A percentile compares a stretch with the other conserved stretches of the same genome.
Conservation (phyloP, 2,797 vertebrate species). For the Leptodactylus fallax region DNA sequence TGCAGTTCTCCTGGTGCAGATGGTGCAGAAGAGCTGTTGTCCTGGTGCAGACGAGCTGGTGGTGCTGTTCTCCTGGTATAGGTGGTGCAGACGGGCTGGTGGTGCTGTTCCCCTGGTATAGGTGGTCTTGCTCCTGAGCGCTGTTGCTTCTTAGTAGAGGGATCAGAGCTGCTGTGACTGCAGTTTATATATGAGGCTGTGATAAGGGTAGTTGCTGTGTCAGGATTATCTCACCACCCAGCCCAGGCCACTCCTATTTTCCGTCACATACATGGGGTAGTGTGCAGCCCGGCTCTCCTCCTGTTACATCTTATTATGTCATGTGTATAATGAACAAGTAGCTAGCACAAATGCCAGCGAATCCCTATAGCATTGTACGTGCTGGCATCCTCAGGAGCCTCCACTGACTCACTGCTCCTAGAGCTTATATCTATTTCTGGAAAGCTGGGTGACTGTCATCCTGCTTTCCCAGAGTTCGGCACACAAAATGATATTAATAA, state of each 20-base stretch:
- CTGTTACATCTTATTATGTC: not conserved
- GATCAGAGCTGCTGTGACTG: not conserved
- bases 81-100: no score
- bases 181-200: constrained; percentile 30
- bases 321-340: not conserved
- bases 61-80: not conserved
- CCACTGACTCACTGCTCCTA: not conserved
- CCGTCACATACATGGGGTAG: constrained; percentile 38
- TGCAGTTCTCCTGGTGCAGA: not conserved
- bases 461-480: not conserved
- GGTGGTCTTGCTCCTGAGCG: not conserved
- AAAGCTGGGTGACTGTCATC: not conserved
- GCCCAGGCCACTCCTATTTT: constrained; percentile 40
- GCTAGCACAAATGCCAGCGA: not conserved
- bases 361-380: no score
- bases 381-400: not conserved
- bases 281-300: not conserved
- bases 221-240: constrained; percentile 37
- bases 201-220: constrained; percentile 41
- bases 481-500: no score
- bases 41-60: not conserved
- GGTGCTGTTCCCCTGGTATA: not conserved
- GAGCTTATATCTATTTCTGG: not conserved
- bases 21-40: not conserved
- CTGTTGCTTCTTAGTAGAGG: not conserved